Evolutionary conservation across 1,140 invertebrate genomes (phyloP), one percentile per base, ranked within the genome.

Genomic region (Pseudobourletiella spinata): DNA sequence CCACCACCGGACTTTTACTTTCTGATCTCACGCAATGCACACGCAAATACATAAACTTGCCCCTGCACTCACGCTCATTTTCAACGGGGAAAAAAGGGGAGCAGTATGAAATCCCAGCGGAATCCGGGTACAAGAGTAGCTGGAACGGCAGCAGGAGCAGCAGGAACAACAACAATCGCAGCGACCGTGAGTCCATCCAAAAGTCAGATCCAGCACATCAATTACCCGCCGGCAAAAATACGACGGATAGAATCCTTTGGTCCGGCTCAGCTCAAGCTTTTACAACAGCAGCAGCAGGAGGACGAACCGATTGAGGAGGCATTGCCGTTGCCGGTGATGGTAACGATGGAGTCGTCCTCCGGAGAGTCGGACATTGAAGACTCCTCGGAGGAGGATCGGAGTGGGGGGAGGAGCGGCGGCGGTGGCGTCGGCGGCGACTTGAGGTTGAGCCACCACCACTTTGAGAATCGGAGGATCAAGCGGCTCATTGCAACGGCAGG

Each of bases 211-310:
- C 52, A 32, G 15, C 52, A 32, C 29, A 55, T 55, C 18, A 32
- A 32, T 35, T 55, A 55, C 39, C 52, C 52, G 2, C 52, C 52
- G 25, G 52, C 52, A 20, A 55, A 55, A 20, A 55, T 55, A 20
- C 28, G 52, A 18, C 11, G 52, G 14, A 55, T 55, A 32, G 50
- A 52, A 30, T 52, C 50, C 3, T 52, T 52, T 18, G 15, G 32
- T 39, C n/a, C 32, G 8, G 8, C 8, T 39, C 32, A 39, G n/a
- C 8, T n/a, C 8, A 39, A 39, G 32, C n/a, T 39, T 8, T 39
- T 39, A 51, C 43, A 46, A 46, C 43, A 46, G 18, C 24, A 51
- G 25, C n/a, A 6, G 6, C 24, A 8, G 6, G 3, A 6, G 4
- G 4, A 14, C n/a, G 8, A 8, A 39, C 32, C 32, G 32, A 39